Conservation (phyloP, 2,888 invertebrate genomes). For the Polymixis flavicincta region DNA sequence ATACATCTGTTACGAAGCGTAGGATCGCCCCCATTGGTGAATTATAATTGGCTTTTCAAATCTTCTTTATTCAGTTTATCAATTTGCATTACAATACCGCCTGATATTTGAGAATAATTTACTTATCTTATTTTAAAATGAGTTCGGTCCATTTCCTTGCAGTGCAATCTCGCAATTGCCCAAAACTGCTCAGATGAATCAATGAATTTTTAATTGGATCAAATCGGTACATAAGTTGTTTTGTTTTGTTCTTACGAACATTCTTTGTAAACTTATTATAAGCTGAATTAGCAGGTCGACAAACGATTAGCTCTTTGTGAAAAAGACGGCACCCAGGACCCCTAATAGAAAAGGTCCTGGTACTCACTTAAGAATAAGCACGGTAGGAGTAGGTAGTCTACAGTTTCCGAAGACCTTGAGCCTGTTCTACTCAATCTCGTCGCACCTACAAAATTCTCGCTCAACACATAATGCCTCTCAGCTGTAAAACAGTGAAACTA, state of each 20-base stretch:
- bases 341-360: not conserved
- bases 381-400: not conserved
- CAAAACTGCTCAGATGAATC: not conserved
- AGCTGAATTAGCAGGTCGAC: not conserved
- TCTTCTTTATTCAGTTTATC: not conserved
- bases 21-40: not conserved
- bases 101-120: not conserved
- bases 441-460: not conserved
- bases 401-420: not conserved
- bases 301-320: not conserved
- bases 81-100: not conserved
- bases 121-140: not conserved
- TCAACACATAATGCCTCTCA: constrained; percentile 9
- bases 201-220: not conserved
- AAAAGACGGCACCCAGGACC: not conserved
- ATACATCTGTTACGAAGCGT: not conserved
- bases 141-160: not conserved
- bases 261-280: not conserved
- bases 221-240: not conserved
- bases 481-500: constrained; percentile 17
- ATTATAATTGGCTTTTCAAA: not conserved
- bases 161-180: not conserved
- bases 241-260: not conserved
- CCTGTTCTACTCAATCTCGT: not conserved
- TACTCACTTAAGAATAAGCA: not conserved